A percentile compares a stretch with the other conserved stretches of the same genome.
Conservation (phyloP, 1,140 invertebrate species). For the Scaptomyza montana region DNA sequence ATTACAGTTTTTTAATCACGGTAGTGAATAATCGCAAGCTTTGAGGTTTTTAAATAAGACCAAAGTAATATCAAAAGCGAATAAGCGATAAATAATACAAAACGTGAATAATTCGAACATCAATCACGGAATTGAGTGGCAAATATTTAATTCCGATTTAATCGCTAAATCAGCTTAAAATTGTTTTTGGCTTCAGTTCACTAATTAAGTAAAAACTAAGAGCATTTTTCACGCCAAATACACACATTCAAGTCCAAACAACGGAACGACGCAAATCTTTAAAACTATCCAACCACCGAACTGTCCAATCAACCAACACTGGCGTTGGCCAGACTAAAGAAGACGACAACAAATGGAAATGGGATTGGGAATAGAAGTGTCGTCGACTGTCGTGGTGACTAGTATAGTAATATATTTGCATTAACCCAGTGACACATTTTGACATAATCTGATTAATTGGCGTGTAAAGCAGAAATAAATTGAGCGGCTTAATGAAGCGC, state of each 20-base stretch:
- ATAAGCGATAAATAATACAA: background rate
- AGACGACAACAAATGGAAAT: slow-evolving; percentile 5
- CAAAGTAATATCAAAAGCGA: too few species aligned
- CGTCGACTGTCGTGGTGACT: background rate
- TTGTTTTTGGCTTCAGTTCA: slow-evolving; percentile 53
- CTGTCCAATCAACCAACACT: background rate
- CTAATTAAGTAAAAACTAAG: slow-evolving; percentile 69
- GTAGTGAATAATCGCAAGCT: too few species aligned
- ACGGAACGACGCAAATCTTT: slow-evolving; percentile 31
- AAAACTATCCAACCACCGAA: slow-evolving; percentile 14
- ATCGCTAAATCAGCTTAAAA: slow-evolving; percentile 62
- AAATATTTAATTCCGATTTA: slow-evolving; percentile 8
- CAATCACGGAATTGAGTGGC: slow-evolving; percentile 15
- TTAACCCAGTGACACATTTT: slow-evolving; percentile 81
- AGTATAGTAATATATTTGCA: slow-evolving; percentile 77
- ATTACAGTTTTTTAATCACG: too few species aligned
- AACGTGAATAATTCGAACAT: slow-evolving; percentile 8
- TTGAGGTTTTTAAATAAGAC: too few species aligned
- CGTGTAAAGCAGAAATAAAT: slow-evolving; percentile 75
- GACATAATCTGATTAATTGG: slow-evolving; percentile 82
- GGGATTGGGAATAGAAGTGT: slow-evolving; percentile 14
- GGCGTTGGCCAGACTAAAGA: background rate
- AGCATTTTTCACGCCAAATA: slow-evolving; percentile 49
- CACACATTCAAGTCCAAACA: slow-evolving; percentile 4
- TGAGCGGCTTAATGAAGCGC: slow-evolving; percentile 70